Percentiles rank a stretch among this genome's conserved stretches.
phyloP scores from a whole-genome alignment of 2,888 invertebrate genomes.

The Busseola fusca region DNA sequence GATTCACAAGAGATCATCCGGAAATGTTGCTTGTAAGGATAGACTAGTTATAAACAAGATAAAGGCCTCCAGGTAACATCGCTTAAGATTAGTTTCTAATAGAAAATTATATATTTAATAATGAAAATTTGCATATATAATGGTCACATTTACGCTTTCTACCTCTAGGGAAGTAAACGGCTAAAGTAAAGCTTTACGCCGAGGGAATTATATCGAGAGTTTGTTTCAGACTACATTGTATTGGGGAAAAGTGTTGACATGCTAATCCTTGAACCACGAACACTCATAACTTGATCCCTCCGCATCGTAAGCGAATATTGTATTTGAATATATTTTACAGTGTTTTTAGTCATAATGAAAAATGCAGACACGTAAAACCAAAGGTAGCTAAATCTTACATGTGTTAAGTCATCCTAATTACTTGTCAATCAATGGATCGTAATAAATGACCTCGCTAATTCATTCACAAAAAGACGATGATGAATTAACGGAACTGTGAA shows the following conservation, averaged over 20 bases:
- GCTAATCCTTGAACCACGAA: constrained; percentile 28
- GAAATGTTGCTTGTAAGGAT: constrained; percentile 36
- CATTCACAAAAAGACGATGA: constrained; percentile 29
- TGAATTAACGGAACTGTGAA: constrained; percentile 29
- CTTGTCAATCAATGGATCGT: constrained; percentile 24
- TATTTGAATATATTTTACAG: background rate
- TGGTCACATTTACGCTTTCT: constrained; percentile 38
- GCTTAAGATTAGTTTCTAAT: constrained; percentile 20
- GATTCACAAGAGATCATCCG: constrained; percentile 44
- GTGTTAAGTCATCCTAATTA: constrained; percentile 19
- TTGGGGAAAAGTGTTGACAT: constrained; percentile 12
- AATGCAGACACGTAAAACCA: constrained; percentile 8
- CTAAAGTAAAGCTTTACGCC: constrained; percentile 7
- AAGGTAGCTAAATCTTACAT: background rate
- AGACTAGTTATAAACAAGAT: constrained; percentile 30
- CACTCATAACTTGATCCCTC: background rate
- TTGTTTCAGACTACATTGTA: constrained; percentile 12
- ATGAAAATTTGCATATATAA: constrained; percentile 42
- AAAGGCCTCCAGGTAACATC: constrained; percentile 31
- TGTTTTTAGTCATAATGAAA: background rate
- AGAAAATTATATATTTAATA: constrained; percentile 33
- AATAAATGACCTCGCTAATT: constrained; percentile 17
- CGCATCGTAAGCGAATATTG: background rate
- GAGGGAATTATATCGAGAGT: constrained; percentile 19
- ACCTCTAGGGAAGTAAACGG: constrained; percentile 33